A percentile compares a stretch with the other conserved stretches of the same genome.
phyloP scores from a whole-genome alignment of 2,113 vertebrate species.

The Centropristis striata region DNA sequence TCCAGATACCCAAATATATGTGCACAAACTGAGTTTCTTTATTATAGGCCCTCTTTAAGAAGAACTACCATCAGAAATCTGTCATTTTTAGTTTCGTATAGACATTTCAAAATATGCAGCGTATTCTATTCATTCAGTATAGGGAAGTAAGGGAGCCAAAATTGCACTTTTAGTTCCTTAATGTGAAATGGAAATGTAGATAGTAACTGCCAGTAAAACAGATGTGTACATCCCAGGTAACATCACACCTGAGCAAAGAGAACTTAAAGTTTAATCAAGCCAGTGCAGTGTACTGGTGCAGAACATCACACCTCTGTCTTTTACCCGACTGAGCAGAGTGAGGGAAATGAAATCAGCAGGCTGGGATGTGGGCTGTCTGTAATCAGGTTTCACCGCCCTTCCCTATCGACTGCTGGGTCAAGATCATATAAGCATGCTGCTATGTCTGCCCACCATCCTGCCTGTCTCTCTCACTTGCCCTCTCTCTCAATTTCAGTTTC shows the following conservation, averaged over 20 bases:
- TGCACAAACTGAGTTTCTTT: too few relatives aligned
- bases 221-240: slow-evolving; percentile 31
- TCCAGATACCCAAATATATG: too few relatives aligned
- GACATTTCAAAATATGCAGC: neutral
- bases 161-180: neutral
- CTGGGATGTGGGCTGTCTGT: slow-evolving; percentile 76
- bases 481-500: slow-evolving; percentile 43
- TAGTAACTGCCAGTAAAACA: slow-evolving; percentile 18
- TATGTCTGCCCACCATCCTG: slow-evolving; percentile 73
- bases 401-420: slow-evolving; percentile 76
- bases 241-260: slow-evolving; percentile 40
- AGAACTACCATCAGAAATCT: neutral
- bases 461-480: slow-evolving; percentile 34
- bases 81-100: neutral
- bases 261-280: slow-evolving; percentile 54
- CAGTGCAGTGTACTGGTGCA: slow-evolving; percentile 39
- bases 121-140: neutral
- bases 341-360: slow-evolving; percentile 76
- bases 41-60: neutral
- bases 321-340: slow-evolving; percentile 56
- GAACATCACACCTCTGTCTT: slow-evolving; percentile 71
- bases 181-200: slow-evolving; percentile 12
- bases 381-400: slow-evolving; percentile 79
- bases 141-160: neutral
- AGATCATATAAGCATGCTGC: slow-evolving; percentile 72